These are phyloP conservation scores for Cheilinus undulatus DNA, from an alignment of 2,113 vertebrate species.

Conservation along the genomic window DNA sequence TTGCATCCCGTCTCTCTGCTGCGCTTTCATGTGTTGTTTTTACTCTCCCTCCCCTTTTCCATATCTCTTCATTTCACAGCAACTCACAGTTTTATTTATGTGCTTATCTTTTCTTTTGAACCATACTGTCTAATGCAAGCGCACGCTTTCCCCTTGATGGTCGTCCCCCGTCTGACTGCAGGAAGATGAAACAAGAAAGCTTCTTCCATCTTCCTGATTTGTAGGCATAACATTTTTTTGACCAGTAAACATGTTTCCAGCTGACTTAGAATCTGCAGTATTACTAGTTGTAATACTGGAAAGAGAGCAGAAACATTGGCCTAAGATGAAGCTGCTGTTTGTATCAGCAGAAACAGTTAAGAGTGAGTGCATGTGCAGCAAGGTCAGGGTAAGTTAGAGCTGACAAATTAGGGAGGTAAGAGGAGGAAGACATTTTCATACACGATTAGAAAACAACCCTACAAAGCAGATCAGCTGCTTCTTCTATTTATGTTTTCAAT, in stretches of 20 bases:
- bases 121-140: slow-evolving; percentile 51
- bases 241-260: slow-evolving; percentile 51
- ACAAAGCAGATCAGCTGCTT: slow-evolving; percentile 28
- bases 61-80: slow-evolving; percentile 38
- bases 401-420: background rate
- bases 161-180: slow-evolving; percentile 46
- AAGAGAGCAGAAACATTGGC: slow-evolving; percentile 9
- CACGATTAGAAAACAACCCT: slow-evolving; percentile 18
- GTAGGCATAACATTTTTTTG: slow-evolving; percentile 20
- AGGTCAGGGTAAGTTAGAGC: slow-evolving; percentile 1
- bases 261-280: slow-evolving; percentile 30
- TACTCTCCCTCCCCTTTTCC: slow-evolving; percentile 1
- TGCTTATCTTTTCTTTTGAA: slow-evolving; percentile 63
- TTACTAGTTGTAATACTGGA: background rate
- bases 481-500: slow-evolving; percentile 25
- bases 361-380: background rate
- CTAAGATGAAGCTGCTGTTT: background rate
- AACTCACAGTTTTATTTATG: slow-evolving; percentile 54
- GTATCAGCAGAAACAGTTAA: background rate
- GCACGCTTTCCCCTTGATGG: slow-evolving; percentile 55
- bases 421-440: background rate
- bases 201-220: slow-evolving; percentile 47
- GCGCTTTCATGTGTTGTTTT: slow-evolving; percentile 31
- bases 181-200: slow-evolving; percentile 46
- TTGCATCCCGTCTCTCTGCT: background rate